Base-by-base conservation (phyloP, 2,113 vertebrate species). In the Gopherus flavomarginatus region DNA sequence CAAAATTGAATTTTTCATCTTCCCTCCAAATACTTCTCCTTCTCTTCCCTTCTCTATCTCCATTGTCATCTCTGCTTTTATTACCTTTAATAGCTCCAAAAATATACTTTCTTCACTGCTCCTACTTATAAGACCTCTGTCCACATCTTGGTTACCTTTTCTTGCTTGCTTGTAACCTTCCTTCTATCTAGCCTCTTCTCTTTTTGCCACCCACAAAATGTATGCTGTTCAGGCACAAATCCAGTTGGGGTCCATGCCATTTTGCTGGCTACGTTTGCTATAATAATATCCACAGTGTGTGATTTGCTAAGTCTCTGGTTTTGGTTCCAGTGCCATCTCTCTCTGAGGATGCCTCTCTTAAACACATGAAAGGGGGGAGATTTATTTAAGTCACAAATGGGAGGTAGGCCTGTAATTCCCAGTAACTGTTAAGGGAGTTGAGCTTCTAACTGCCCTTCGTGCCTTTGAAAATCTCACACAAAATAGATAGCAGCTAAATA, bases 381-480 rank as follows among this genome's bases (percentile, higher is more conserved):
- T 69, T 59, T 88, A 81, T 81, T 87, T 79, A 84, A 90, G 90
- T 81, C 85, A 86, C 49, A 19, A 57, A n/a, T 53, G 83, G 83
- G 83, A 96, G 77, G 53, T 56, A 50, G 75, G 5, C 26, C 72
- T 83, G 57, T 49, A 59, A 49, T 38, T 90, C 35, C 26, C 16
- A 27, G n/a, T 81, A 62, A 65, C 62, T 92, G 59, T 6, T n/a
- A 82, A 81, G 69, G n/a, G 53, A 49, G 4, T 3, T 42, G 16
- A 69, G 26, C 59, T 92, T 69, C 35, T 35, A 69, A 35, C 29
- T 53, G 38, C 7, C 4, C 4, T 14, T 44, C 47, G 27, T 38
- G 38, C 22, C 88, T 86, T 17, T 79, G 42, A 9, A 84, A 72
- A 81, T 42, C 3, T 38, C 50, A 88, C 69, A 13, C 44, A 78